Percentiles rank a stretch among this genome's conserved stretches.
Conservation (phyloP, 2,797 vertebrate genomes). For the Bovichtus diacanthus region DNA sequence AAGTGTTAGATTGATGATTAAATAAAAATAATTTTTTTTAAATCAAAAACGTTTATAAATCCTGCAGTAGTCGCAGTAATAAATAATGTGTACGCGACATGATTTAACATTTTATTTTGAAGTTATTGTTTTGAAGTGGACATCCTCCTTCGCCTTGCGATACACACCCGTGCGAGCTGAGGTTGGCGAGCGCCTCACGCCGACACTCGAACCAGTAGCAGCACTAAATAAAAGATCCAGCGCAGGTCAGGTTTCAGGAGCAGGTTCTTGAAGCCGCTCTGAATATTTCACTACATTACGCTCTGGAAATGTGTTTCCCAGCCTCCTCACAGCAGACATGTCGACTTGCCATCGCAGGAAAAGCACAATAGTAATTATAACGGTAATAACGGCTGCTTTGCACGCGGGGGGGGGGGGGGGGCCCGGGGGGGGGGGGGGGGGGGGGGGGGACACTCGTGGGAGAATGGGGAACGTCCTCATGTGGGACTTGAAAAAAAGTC, state of each 20-base stretch:
- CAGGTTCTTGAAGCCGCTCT: not conserved
- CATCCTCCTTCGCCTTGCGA: slow-evolving; percentile 54
- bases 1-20: too few species aligned
- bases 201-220: slow-evolving; percentile 5
- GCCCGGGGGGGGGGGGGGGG: too few species aligned
- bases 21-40: too few species aligned
- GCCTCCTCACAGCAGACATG: too few species aligned
- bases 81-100: not conserved
- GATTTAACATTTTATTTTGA: not conserved
- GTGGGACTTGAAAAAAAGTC: too few species aligned
- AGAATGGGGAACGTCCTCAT: too few species aligned
- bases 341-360: slow-evolving; percentile 33
- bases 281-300: not conserved
- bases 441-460: too few species aligned
- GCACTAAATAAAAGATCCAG: slow-evolving; percentile 8
- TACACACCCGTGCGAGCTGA: not conserved
- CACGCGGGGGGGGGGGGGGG: too few species aligned
- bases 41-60: not conserved
- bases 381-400: not conserved
- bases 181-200: slow-evolving; percentile 31
- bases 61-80: not conserved
- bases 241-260: not conserved
- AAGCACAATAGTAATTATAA: not conserved
- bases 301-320: not conserved
- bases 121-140: slow-evolving; percentile 66